phyloP scores from a whole-genome alignment of 2,797 vertebrate genomes.

The Scomberomorus guttatus region DNA sequence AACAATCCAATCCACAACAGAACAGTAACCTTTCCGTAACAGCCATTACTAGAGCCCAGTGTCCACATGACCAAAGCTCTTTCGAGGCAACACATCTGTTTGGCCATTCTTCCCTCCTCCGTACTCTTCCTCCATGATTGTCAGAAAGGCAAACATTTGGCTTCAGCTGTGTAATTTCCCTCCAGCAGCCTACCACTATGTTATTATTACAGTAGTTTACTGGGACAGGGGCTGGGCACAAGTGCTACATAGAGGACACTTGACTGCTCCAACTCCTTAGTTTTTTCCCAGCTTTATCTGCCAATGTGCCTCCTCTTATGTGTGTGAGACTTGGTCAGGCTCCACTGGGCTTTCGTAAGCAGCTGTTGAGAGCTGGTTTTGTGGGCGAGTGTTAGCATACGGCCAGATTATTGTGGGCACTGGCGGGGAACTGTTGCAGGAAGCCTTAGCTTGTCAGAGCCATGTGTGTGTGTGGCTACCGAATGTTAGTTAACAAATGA shows the following conservation, averaged over 20 bases:
- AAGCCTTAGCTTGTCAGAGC: constrained; percentile 21
- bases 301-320: constrained; percentile 34
- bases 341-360: constrained; percentile 68
- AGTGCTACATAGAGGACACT: constrained; percentile 58
- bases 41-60: background rate
- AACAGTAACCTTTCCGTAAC: constrained; percentile 20
- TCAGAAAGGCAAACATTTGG: constrained; percentile 55
- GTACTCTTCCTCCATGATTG: constrained; percentile 44
- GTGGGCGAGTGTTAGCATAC: constrained; percentile 64
- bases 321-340: constrained; percentile 56
- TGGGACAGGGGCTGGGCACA: constrained; percentile 24
- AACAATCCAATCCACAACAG: constrained; percentile 30
- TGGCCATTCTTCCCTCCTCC: constrained; percentile 27
- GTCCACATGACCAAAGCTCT: constrained; percentile 22
- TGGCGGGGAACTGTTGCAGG: constrained; percentile 37
- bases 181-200: constrained; percentile 29
- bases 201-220: constrained; percentile 56
- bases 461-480: constrained; percentile 14
- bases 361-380: constrained; percentile 77
- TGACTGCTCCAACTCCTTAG: constrained; percentile 12
- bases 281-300: constrained; percentile 36
- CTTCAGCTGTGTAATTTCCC: constrained; percentile 48
- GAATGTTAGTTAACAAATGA: constrained; percentile 33
- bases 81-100: constrained; percentile 35
- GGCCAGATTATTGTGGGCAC: constrained; percentile 72